These are phyloP conservation scores for Icerya purchasi DNA, from an alignment of 2,888 invertebrate species.

Conservation along the genomic window DNA sequence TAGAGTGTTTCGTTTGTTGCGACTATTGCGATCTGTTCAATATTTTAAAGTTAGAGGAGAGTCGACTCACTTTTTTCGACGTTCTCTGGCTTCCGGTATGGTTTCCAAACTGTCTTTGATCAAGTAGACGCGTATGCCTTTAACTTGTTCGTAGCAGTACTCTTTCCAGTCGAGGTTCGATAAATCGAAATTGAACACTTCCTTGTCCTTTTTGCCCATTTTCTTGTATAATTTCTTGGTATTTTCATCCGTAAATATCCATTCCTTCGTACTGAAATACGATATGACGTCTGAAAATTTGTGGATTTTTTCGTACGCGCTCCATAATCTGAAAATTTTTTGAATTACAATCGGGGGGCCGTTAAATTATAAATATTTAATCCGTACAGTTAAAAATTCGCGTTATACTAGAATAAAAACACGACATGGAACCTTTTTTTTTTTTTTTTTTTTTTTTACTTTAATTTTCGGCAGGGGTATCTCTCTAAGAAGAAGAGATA, in stretches of 20 bases:
- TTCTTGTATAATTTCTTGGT: slow-evolving; percentile 32
- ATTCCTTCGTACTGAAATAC: slow-evolving; percentile 59
- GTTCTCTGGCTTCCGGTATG: slow-evolving; percentile 40
- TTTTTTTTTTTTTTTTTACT: no score
- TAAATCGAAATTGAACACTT: slow-evolving; percentile 49
- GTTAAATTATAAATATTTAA: no score
- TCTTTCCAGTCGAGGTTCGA: slow-evolving; percentile 50
- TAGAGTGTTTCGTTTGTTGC: no score
- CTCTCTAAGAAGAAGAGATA: no score
- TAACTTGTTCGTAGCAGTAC: slow-evolving; percentile 44
- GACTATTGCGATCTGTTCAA: no score
- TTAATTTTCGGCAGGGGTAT: no score
- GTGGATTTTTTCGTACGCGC: slow-evolving; percentile 51
- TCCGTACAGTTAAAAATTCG: no score
- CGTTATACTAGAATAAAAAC: no score
- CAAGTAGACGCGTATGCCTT: slow-evolving; percentile 54
- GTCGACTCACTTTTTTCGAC: slow-evolving; percentile 37
- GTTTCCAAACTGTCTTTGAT: slow-evolving; percentile 60
- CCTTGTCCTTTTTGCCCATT: slow-evolving; percentile 34
- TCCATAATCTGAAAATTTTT: slow-evolving; percentile 45
- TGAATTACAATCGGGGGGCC: no score
- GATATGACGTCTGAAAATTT: slow-evolving; percentile 47
- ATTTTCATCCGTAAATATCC: slow-evolving; percentile 44
- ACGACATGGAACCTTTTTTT: no score
- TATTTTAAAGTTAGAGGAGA: no score